phyloP scores from a whole-genome alignment of 2,797 vertebrate genomes.

The Serranus cabrilla region DNA sequence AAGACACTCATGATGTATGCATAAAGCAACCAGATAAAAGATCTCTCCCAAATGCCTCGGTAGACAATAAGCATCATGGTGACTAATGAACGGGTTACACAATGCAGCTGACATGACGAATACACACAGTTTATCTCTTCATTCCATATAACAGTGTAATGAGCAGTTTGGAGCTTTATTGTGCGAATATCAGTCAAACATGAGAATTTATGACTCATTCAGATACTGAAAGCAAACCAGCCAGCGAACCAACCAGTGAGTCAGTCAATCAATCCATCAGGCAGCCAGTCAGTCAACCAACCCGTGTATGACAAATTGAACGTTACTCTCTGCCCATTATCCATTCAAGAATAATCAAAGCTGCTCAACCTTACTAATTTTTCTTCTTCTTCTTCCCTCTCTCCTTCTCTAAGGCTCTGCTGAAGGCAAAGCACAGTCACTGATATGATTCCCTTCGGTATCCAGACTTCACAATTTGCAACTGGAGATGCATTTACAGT shows the following conservation, averaged over 20 bases:
- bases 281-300: slow-evolving; percentile 44
- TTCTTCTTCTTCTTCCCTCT: background rate
- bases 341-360: slow-evolving; percentile 66
- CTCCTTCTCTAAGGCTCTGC: slow-evolving; percentile 22
- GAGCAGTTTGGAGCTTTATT: slow-evolving; percentile 15
- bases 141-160: slow-evolving; percentile 1
- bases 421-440: slow-evolving; percentile 42
- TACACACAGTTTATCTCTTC: slow-evolving; percentile 12
- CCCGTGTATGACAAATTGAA: slow-evolving; percentile 66
- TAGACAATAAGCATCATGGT: background rate
- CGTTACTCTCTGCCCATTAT: slow-evolving; percentile 60
- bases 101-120: slow-evolving; percentile 26
- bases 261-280: slow-evolving; percentile 54
- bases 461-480: slow-evolving; percentile 60
- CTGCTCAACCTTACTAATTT: background rate
- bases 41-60: background rate
- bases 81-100: slow-evolving; percentile 12
- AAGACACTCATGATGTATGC: background rate
- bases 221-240: slow-evolving; percentile 52
- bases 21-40: background rate
- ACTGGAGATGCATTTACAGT: slow-evolving; percentile 41
- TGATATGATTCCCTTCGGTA: slow-evolving; percentile 65
- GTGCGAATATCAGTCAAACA: slow-evolving; percentile 31
- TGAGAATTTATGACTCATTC: slow-evolving; percentile 39
- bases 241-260: slow-evolving; percentile 39